Base-by-base conservation (phyloP, 2,797 vertebrate genomes). In the Acrossocheilus fasciatus region DNA sequence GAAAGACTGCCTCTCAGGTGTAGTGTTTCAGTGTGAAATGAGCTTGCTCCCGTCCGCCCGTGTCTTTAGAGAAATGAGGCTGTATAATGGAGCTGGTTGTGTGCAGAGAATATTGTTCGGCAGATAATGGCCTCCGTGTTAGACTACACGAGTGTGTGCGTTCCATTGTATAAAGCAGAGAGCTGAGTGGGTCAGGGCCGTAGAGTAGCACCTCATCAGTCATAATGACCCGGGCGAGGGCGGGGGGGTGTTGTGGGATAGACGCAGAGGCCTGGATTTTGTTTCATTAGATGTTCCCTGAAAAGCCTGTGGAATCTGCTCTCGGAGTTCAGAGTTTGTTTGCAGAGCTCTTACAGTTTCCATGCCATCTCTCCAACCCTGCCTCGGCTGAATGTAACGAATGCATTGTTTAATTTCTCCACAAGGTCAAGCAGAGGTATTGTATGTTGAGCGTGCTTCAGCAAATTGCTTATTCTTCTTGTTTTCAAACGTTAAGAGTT, bases 161-260 rank as follows among this genome's bases (percentile, higher is more conserved):
- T 76, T 87, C 91, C 92, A 88, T 90, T 92, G 92, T 91, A 92
- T 91, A 91, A 93, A 92, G 90, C 91, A 74, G 91, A 90, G 91
- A 90, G 87, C 86, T 50, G 91, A 92, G 92, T 83, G 89, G 94
- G 93, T 95, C 92, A 92, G 66, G 90, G 92, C 90, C 88, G 88
- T 90, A 39, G 89, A 83, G 82, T 87, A 93, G 92, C 94, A 94
- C 94, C 94, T 95, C 94, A 95, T 95, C 93, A 93, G 92, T 95
- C 94, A 93, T 91, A 84, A 90, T 85, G 89, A 91, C 73, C 90
- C 36, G 7, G 81, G 90, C 87, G 91, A 87, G 82, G 89, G n/a
- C 84, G 90, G 89, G 2, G 92, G 82, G 89, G 87, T 91, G 92
- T 94, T 94, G 93, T 93, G 87, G 92, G 91, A 92, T 69, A 94